Evolutionary conservation across 2,888 invertebrate species (phyloP), one percentile per base, ranked within the genome.

Genomic region (Brachylomia viminalis): DNA sequence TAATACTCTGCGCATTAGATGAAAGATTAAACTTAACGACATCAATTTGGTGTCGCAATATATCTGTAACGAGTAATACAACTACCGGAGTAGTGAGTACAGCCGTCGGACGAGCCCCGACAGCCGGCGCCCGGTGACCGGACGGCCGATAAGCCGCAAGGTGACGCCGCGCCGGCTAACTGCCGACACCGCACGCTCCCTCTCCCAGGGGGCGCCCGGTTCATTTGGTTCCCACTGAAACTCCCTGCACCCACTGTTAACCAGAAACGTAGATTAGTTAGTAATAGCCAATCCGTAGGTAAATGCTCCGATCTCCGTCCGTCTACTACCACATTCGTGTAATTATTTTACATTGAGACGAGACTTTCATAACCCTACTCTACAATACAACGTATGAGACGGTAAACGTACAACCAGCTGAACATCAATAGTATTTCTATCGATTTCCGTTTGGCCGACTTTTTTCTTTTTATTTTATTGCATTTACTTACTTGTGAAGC

Each of bases 61-160:
- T 84, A 85, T 89, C 79, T 78, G 84, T 77, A 72, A 80, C 67
- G 77, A 84, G 84, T 84, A 76, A 67, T 79, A 78, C 69, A 82
- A 73, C 75, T 82, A 66, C 74, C 75, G 70, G 65, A 71, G 84
- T 75, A 81, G 82, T 72, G 75, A 86, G 79, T 77, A 75, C 80
- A 84, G 82, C 72, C 83, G 77, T 79, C 82, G 79, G 88, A 82
- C 83, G 87, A 86, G 87, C 85, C 87, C 70, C 87, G 86, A 86
- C 88, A 88, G 88, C 83, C 88, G 87, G 82, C 86, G 77, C 67
- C 84, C 83, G 85, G 91, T 90, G 91, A 89, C 92, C 93, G 93
- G 92, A 92, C 91, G 91, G 81, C 90, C 92, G 94, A 93, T 94
- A 94, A 94, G 93, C 94, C 93, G 90, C 94, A 93, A 93, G 93